Base-by-base conservation (phyloP, 2,113 vertebrate genomes). In the Todiramphus chloris region DNA sequence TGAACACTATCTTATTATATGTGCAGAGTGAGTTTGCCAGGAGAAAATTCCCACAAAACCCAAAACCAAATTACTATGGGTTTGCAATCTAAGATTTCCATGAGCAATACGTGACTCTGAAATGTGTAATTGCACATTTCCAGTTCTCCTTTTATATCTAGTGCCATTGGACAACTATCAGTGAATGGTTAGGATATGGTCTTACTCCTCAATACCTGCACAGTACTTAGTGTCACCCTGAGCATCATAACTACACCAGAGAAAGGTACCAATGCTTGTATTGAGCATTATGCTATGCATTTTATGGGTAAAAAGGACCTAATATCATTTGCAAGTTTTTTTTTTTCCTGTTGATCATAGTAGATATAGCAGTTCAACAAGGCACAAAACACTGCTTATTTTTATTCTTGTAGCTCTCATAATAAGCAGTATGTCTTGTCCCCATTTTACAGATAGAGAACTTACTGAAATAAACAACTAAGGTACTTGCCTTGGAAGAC, bases 171-270 rank as follows among this genome's bases (percentile, higher is more conserved):
- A 37, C n/a, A 89, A 16, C 24, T 66, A 7, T 28, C 41, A 83
- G 39, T 33, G 37, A 84, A 55, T 2, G 23, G 19, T 17, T 18
- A 74, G 30, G 63, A 60, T 41, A 28, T 4, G 46, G 5, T 55
- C 39, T 78, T 58, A 27, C 13, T 64, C n/a, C 14, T 69, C 59
- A 66, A 51, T 5, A 64, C 12, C 8, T 58, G 15, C 23, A 41
- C 20, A 66, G 18, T 44, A 30, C 10, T 64, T 59, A n/a, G 3
- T 17, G 66, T 56, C 2, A 2, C 16, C 48, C 48, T 82, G 28
- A 72, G 6, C 5, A 6, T 43, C 0, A 0, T 59, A 79, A 60
- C 7, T 11, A 24, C 7, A 46, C 4, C 8, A 56, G 7, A 90
- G 11, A 80, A 80, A 87, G 6, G 2, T 66, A 21, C 19, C 27